Conservation (phyloP, 2,797 vertebrate genomes). For the Cyclopterus lumpus region DNA sequence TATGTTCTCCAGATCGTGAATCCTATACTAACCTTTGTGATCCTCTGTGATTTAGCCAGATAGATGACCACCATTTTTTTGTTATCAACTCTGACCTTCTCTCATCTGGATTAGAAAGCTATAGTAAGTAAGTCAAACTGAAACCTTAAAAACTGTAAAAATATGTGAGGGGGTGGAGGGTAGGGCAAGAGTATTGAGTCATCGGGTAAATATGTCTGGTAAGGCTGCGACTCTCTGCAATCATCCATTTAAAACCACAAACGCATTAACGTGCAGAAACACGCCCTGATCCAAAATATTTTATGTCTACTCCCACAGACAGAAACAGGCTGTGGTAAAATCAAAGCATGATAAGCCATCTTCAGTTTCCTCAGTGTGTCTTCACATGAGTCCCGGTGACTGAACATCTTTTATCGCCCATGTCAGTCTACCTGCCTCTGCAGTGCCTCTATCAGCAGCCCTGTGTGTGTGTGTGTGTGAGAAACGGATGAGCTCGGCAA, state of each 20-base stretch:
- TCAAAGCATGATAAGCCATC: conserved; percentile 6
- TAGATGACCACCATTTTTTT: not conserved
- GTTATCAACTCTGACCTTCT: not conserved
- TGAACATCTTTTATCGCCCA: conserved; percentile 21
- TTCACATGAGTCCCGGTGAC: conserved; percentile 2
- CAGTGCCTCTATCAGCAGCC: conserved; percentile 21
- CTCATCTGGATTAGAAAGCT: not conserved
- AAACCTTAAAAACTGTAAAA: not conserved
- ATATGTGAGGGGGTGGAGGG: not conserved
- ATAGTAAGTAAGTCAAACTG: not conserved
- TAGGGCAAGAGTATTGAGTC: not conserved
- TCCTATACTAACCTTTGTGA: not conserved
- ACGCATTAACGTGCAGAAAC: conserved; percentile 11
- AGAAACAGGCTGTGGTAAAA: not conserved
- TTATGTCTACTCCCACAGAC: not conserved
- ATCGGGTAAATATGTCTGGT: not conserved
- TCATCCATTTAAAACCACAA: conserved; percentile 1
- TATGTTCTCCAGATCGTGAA: not conserved
- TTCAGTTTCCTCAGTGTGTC: not conserved
- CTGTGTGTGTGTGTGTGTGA: not conserved
- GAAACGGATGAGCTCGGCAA: conserved; percentile 1
- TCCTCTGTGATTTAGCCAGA: not conserved
- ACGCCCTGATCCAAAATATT: conserved; percentile 8
- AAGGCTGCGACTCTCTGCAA: not conserved
- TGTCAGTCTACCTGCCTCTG: conserved; percentile 17